Evolutionary conservation across 2,888 invertebrate genomes (phyloP).

Genomic region (Sphaerophoria taeniata): DNA sequence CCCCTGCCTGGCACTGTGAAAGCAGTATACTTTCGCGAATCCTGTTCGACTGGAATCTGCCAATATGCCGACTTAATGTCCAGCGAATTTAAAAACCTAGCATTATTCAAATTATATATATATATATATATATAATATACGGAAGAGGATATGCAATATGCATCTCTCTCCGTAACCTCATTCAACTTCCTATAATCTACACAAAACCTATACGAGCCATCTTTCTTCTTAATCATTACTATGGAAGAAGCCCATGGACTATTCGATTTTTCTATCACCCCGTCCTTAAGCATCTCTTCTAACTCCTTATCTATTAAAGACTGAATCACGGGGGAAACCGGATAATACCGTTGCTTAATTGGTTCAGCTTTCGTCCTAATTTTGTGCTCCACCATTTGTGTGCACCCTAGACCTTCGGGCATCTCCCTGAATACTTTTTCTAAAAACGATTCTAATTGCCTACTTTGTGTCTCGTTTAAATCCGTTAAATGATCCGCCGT

Average conservation of each 20-base stretch:
- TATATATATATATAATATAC: background rate
- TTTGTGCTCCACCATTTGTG: slow-evolving; percentile 12
- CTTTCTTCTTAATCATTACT: background rate
- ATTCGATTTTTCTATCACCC: background rate
- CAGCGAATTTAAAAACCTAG: slow-evolving; percentile 7
- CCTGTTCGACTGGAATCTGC: slow-evolving; percentile 11
- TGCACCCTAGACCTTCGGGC: slow-evolving; percentile 2
- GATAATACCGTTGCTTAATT: slow-evolving; percentile 11
- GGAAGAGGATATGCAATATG: slow-evolving; percentile 5
- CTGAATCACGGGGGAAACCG: too few species aligned
- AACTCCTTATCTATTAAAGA: background rate
- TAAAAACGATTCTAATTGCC: background rate
- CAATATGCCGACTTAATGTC: slow-evolving; percentile 9
- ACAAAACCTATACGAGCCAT: background rate
- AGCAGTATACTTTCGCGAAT: background rate
- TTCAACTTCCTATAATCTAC: slow-evolving; percentile 4
- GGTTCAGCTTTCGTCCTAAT: slow-evolving; percentile 6
- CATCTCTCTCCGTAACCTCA: slow-evolving; percentile 13
- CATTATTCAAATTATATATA: background rate
- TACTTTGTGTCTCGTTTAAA: too few species aligned
- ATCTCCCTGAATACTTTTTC: background rate
- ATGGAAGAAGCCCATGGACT: background rate
- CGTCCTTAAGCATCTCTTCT: background rate
- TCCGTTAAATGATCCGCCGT: too few species aligned
- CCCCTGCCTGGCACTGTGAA: too few species aligned